Percentiles rank a stretch among this genome's conserved stretches.
phyloP scores from a whole-genome alignment of 2,113 vertebrate species.

The Sapajus apella region DNA sequence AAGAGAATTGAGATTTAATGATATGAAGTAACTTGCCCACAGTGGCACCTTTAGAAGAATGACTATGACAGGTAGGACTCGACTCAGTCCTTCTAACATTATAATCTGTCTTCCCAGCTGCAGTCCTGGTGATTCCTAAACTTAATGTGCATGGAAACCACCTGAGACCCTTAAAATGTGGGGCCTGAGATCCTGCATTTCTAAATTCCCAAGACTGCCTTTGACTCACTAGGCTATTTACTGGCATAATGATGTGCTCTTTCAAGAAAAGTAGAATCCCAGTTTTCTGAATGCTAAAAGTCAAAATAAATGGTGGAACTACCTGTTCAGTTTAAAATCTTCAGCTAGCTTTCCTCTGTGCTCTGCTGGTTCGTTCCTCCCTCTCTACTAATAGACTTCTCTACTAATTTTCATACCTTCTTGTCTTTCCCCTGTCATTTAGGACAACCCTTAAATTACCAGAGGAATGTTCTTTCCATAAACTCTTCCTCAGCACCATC shows the following conservation, averaged over 20 bases:
- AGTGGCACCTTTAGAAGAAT: background rate
- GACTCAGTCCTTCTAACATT: background rate
- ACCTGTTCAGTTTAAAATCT: background rate
- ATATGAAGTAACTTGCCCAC: background rate
- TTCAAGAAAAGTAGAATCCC: background rate
- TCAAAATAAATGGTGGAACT: background rate
- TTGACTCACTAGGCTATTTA: background rate
- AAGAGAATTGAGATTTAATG: background rate
- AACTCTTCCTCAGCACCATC: background rate
- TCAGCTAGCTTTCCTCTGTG: background rate
- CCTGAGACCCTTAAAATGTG: no score
- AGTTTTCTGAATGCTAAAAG: background rate
- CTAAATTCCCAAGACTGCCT: background rate
- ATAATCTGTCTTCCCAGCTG: background rate
- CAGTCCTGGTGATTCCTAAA: background rate
- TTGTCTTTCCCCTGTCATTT: background rate
- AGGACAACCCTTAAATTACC: background rate
- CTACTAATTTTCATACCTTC: background rate
- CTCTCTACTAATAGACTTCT: background rate
- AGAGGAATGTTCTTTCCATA: background rate
- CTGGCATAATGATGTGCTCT: background rate
- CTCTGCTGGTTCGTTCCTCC: background rate
- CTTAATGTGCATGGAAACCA: background rate
- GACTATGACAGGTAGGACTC: background rate
- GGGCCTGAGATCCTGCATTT: background rate